Conservation (phyloP, 2,797 vertebrate species). For the Lithobates pipiens region DNA sequence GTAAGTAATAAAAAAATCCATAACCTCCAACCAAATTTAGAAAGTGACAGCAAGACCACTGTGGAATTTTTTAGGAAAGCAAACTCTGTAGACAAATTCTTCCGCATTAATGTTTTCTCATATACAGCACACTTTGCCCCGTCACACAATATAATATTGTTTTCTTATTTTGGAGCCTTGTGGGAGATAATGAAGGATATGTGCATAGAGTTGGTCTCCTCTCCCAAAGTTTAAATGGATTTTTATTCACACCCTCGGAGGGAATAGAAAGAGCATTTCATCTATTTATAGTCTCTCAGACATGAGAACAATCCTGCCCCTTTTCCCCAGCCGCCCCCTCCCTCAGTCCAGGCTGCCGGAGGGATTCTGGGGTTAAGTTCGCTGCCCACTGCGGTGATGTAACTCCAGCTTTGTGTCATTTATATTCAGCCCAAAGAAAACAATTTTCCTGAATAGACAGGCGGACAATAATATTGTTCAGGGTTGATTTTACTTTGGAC, state of each 20-base stretch:
- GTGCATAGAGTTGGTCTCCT: conserved; percentile 7
- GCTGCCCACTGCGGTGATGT: conserved; percentile 85
- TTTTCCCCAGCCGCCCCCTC: conserved; percentile 50
- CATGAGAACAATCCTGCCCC: conserved; percentile 58
- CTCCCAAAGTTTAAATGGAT: conserved; percentile 52
- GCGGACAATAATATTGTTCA: conserved; percentile 87
- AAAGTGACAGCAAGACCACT: too few species aligned
- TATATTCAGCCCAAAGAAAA: conserved; percentile 81
- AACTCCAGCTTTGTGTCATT: conserved; percentile 89
- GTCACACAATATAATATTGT: neutral
- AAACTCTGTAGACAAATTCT: neutral
- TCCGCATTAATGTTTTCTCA: neutral
- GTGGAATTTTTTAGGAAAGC: neutral
- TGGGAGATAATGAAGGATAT: conserved; percentile 15
- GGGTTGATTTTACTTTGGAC: conserved; percentile 86
- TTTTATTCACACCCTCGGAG: conserved; percentile 55
- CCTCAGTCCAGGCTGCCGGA: conserved; percentile 44
- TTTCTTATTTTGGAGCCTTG: neutral
- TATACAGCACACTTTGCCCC: neutral
- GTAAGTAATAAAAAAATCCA: too few species aligned
- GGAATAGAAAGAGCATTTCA: conserved; percentile 59
- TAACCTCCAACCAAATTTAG: too few species aligned
- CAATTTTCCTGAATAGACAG: conserved; percentile 84
- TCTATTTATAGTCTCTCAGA: conserved; percentile 60
- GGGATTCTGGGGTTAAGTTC: conserved; percentile 62